A percentile compares a stretch with the other conserved stretches of the same genome.
These are phyloP conservation scores for Phoxinus phoxinus DNA, from an alignment of 2,113 vertebrate genomes.

Conservation along the genomic window DNA sequence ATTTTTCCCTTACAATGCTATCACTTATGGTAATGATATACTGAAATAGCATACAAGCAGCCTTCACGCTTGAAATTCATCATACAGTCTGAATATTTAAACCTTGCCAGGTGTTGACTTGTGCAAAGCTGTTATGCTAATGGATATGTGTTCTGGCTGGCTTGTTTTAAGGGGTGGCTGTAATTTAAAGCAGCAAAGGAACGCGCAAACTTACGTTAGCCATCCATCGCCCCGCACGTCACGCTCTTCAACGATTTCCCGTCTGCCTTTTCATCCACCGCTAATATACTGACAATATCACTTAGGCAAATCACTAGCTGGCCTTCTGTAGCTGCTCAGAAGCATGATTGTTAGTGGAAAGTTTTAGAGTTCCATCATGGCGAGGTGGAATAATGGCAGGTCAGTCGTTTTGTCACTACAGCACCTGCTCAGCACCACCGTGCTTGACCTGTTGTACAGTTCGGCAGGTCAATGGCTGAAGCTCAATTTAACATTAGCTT, in stretches of 20 bases:
- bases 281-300: slow-evolving; percentile 61
- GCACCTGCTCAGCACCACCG: slow-evolving; percentile 34
- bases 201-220: slow-evolving; percentile 44
- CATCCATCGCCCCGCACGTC: slow-evolving; percentile 50
- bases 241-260: slow-evolving; percentile 56
- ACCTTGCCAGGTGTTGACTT: slow-evolving; percentile 62
- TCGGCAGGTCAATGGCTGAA: neutral
- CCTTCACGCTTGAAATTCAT: slow-evolving; percentile 51
- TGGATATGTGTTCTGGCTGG: slow-evolving; percentile 48
- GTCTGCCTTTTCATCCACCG: slow-evolving; percentile 57
- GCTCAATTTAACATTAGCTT: slow-evolving; percentile 24
- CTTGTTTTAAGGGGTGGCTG: slow-evolving; percentile 45
- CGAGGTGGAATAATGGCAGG: slow-evolving; percentile 42
- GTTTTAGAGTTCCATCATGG: slow-evolving; percentile 47
- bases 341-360: slow-evolving; percentile 39
- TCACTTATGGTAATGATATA: slow-evolving; percentile 56
- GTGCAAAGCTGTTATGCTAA: slow-evolving; percentile 57
- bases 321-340: neutral
- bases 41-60: slow-evolving; percentile 46
- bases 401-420: slow-evolving; percentile 45
- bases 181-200: slow-evolving; percentile 57
- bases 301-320: slow-evolving; percentile 55
- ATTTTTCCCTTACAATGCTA: slow-evolving; percentile 46
- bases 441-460: slow-evolving; percentile 20
- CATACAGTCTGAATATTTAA: slow-evolving; percentile 54